Percentiles rank a stretch among this genome's conserved stretches.
Evolutionary conservation across 2,113 vertebrate species (phyloP).

Genomic region (Eurypyga helias): DNA sequence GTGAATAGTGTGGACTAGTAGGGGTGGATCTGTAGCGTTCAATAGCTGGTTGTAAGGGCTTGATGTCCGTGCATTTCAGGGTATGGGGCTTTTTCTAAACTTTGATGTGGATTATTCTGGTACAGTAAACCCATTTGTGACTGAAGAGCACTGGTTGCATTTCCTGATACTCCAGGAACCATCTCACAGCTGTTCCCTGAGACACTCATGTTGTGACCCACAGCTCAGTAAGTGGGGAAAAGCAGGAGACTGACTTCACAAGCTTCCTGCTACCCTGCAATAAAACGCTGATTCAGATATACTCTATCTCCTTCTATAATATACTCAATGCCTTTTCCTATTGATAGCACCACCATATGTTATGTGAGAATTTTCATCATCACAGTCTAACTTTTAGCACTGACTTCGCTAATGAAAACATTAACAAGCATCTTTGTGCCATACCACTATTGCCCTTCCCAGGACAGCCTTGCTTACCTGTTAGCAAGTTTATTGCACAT

Average conservation of each 20-base stretch:
- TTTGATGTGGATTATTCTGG: background rate
- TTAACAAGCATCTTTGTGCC: background rate
- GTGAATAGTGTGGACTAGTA: background rate
- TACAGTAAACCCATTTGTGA: background rate
- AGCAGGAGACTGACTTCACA: background rate
- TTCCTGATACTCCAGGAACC: background rate
- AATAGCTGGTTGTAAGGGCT: background rate
- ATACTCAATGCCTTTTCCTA: background rate
- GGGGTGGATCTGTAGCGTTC: rapidly evolving
- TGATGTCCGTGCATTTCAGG: background rate
- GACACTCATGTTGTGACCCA: background rate
- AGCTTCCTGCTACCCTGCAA: background rate
- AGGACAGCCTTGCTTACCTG: background rate
- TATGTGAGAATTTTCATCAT: background rate
- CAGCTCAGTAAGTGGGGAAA: background rate
- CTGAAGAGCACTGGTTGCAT: background rate
- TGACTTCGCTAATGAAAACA: background rate
- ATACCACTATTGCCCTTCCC: background rate
- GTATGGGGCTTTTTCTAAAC: background rate
- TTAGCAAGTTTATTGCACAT: background rate
- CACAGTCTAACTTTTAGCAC: background rate
- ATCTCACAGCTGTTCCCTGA: background rate
- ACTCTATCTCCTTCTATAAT: background rate
- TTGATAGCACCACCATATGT: background rate
- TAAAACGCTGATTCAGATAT: background rate